Evolutionary conservation across 92 coral and sea anemone genomes (phyloP), one percentile per base, ranked within the genome.

Genomic region (Umimayanthus kanabou): DNA sequence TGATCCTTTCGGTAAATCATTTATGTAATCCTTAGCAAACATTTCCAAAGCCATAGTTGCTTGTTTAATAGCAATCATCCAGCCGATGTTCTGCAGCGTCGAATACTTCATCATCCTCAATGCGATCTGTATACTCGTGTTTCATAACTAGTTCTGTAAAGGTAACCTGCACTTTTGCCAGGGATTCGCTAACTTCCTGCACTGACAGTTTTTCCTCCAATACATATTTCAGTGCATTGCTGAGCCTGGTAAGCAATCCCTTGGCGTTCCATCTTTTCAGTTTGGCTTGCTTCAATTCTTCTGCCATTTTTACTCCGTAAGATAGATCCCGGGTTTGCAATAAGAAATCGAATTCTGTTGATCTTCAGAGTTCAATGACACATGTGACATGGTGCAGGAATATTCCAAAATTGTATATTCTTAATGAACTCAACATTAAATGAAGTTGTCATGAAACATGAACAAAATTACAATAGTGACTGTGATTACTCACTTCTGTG

Each of bases 111-210:
- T 90, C 88, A 26, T 87, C 53, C 53, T 80, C 92, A 2, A 87
- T 87, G 4, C 42, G 26, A 45, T 77, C 76, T 2, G 90, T 65
- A 81, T 58, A 90, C 50, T 87, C 90, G 50, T 90, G 90, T 70
- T 90, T 90, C 16, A 28, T 77, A 47, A 87, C 90, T 53, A 87
- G 74, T 75, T 76, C 73, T 23, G 82, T 90, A 82, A 81, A 90
- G 61, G 85, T 22, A 57, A 3, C 4, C 64, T 57, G 64, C 64
- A 57, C 64, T 14, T 57, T 57, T 57, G 20, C 22, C 84, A 87
- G 64, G 30, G 85, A 79, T 77, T 87, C 80, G 26, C 91, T 76
- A 66, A 82, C 88, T 76, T 89, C 79, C 64, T 57, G 64, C 22
- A 22, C 20, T 22, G 64, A 57, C 22, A 20, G 64, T 57, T 57